Conservation (phyloP, 2,113 vertebrate species). For the Propithecus coquereli region DNA sequence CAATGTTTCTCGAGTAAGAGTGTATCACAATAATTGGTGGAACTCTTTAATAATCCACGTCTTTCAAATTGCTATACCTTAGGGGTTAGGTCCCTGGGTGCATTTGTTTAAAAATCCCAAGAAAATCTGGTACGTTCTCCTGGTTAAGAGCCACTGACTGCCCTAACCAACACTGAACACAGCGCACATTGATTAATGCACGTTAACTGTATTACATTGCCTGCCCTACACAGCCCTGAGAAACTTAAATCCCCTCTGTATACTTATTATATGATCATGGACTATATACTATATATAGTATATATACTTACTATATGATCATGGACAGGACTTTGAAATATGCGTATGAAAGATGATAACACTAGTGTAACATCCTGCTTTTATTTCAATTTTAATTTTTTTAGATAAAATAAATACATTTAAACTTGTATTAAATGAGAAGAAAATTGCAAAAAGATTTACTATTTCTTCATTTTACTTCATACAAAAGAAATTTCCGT, state of each 20-base stretch:
- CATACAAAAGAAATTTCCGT: not conserved
- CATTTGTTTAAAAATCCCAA: not conserved
- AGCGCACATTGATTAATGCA: not conserved
- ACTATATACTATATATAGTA: not conserved
- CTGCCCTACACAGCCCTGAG: not conserved
- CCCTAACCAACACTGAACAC: not conserved
- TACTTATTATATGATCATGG: not conserved
- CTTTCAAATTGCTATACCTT: not conserved
- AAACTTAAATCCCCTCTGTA: not conserved
- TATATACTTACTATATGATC: not conserved
- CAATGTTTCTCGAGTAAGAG: not conserved
- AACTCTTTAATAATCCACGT: not conserved
- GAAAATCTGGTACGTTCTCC: not conserved
- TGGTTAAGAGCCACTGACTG: not conserved
- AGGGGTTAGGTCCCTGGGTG: not conserved
- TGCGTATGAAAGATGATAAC: not conserved
- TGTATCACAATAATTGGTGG: not conserved
- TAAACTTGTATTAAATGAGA: slow-evolving; percentile 3
- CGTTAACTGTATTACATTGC: not conserved
- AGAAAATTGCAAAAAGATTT: not conserved
- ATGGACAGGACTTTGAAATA: not conserved
- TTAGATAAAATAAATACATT: not conserved
- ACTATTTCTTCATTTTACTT: not conserved
- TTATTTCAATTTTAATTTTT: not conserved
- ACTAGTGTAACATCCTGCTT: not conserved